Percentiles rank a stretch among this genome's conserved stretches.
Conservation (phyloP, 2,888 invertebrate species). For the Linyphia triangularis region DNA sequence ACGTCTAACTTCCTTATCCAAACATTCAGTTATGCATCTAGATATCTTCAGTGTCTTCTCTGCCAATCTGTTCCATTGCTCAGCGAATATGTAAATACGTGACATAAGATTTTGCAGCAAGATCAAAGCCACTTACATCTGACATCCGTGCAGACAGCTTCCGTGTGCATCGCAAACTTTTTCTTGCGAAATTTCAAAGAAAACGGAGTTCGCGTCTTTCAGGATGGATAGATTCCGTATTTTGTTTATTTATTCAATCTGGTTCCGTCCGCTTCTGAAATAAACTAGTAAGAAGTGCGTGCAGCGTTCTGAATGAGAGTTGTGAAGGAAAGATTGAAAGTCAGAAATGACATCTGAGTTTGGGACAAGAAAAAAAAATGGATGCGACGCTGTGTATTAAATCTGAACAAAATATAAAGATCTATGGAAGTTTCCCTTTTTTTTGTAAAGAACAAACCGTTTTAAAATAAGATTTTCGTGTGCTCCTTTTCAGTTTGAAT, state of each 20-base stretch:
- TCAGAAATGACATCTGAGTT: constrained; percentile 2
- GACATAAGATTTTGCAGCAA: constrained; percentile 10
- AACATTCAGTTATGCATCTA: neutral
- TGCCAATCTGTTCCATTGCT: neutral
- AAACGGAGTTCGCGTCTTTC: constrained; percentile 26
- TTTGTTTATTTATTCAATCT: constrained; percentile 26
- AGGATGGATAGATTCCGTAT: neutral
- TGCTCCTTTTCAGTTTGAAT: too few species aligned
- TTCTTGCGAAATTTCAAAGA: constrained; percentile 6
- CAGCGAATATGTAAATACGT: constrained; percentile 36
- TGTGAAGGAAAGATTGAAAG: constrained; percentile 20
- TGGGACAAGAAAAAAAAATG: neutral
- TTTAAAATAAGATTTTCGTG: neutral
- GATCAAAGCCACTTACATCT: constrained; percentile 52
- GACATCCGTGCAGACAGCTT: constrained; percentile 9
- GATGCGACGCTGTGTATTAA: neutral
- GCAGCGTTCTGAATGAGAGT: constrained; percentile 9
- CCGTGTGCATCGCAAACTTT: neutral
- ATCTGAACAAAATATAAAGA: neutral
- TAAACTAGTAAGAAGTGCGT: constrained; percentile 21
- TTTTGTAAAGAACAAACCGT: neutral
- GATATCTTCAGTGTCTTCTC: neutral
- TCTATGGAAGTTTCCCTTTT: neutral
- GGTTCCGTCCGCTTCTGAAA: neutral
- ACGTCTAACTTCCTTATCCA: constrained; percentile 1